phyloP scores from a whole-genome alignment of 2,797 vertebrate species.

The Gambelia wislizenii region DNA sequence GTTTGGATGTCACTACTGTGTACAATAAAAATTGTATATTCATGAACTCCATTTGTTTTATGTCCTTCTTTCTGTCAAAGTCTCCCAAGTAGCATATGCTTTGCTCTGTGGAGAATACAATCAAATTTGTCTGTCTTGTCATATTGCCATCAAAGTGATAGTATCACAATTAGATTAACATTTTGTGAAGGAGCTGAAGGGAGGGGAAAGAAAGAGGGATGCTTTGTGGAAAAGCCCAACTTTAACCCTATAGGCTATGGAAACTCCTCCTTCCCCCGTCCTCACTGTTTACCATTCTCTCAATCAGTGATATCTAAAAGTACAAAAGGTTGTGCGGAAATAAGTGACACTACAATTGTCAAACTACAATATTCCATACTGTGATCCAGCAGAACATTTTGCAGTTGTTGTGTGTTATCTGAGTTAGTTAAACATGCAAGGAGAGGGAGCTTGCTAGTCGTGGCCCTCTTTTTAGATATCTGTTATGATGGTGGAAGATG shows the following conservation, averaged over 20 bases:
- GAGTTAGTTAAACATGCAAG: no score
- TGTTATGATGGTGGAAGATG: no score
- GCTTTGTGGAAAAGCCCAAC: constrained; percentile 79
- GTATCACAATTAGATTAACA: constrained; percentile 91
- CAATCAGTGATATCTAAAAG: constrained; percentile 49
- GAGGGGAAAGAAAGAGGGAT: constrained; percentile 84
- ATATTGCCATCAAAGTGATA: constrained; percentile 93
- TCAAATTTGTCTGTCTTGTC: constrained; percentile 94
- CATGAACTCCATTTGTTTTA: constrained; percentile 89
- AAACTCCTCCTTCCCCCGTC: constrained; percentile 13
- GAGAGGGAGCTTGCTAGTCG: no score
- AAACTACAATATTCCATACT: constrained; percentile 59
- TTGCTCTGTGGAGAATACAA: constrained; percentile 92
- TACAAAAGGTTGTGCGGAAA: constrained; percentile 60
- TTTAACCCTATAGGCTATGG: constrained; percentile 79
- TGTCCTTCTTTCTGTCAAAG: constrained; percentile 87
- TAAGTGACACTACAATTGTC: constrained; percentile 36
- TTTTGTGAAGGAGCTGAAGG: constrained; percentile 87
- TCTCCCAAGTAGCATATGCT: constrained; percentile 88
- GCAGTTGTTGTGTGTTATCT: no score
- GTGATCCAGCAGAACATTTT: constrained; percentile 40
- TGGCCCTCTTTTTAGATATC: no score
- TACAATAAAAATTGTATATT: constrained; percentile 90
- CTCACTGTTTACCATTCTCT: not conserved
- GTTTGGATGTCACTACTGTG: constrained; percentile 87